phyloP scores from a whole-genome alignment of 1,140 invertebrate species.

The Plutomurus gul region DNA sequence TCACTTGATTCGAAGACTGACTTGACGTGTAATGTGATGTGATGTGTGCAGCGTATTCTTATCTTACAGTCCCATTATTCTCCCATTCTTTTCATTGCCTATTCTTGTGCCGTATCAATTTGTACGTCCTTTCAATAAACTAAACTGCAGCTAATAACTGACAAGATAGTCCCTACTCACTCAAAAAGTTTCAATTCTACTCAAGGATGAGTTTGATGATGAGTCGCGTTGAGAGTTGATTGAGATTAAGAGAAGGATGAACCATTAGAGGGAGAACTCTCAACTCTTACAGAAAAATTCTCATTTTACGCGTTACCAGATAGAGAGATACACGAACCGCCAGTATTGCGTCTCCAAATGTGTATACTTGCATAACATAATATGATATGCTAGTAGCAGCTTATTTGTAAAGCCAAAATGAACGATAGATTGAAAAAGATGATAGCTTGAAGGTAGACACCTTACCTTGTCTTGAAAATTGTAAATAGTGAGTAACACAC shows the following conservation, averaged over 20 bases:
- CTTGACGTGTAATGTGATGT: background rate
- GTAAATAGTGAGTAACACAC: background rate
- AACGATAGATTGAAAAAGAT: background rate
- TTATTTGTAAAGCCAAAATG: background rate
- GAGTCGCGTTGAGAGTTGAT: background rate
- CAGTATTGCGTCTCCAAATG: too few relatives aligned
- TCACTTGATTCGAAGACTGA: background rate
- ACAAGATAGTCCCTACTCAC: background rate
- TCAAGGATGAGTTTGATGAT: background rate
- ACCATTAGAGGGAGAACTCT: too few relatives aligned
- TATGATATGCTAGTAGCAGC: too few relatives aligned
- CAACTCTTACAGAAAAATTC: background rate
- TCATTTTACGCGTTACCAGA: background rate
- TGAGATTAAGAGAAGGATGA: background rate
- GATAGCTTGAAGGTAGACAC: background rate
- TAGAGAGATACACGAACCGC: too few relatives aligned
- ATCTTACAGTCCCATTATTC: background rate
- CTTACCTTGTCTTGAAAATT: background rate
- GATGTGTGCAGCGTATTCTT: background rate
- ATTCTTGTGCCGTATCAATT: conserved; percentile 28
- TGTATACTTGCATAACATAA: too few relatives aligned
- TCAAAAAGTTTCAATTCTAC: background rate
- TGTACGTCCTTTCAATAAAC: conserved; percentile 34
- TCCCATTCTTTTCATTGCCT: background rate
- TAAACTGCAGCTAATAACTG: conserved; percentile 31